Conservation (phyloP, 1,140 invertebrate genomes). For the Papilio dardanus region DNA sequence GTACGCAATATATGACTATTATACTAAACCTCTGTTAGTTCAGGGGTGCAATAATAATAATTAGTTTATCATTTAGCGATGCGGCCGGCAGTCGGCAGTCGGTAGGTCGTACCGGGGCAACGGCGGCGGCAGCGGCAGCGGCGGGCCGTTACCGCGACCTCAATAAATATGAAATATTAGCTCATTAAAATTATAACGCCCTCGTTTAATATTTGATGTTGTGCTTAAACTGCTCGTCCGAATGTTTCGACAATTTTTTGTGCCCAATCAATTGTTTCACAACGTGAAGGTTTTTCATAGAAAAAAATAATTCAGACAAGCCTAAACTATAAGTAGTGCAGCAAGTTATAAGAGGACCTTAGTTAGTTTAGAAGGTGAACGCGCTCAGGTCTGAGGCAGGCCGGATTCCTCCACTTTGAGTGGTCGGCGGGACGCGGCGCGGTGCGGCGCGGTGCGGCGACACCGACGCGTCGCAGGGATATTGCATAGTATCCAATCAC, state of each 20-base stretch:
- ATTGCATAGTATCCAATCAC: slow-evolving; percentile 5
- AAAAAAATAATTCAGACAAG: not conserved
- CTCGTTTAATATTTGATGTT: slow-evolving; percentile 1
- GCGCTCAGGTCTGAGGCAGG: no score
- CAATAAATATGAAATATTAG: slow-evolving; percentile 19
- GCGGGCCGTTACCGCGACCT: not conserved
- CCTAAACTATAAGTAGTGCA: no score
- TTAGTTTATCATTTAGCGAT: not conserved
- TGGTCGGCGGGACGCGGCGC: not conserved
- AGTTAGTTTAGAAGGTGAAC: no score
- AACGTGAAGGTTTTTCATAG: not conserved
- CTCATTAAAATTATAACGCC: not conserved
- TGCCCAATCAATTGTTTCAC: not conserved
- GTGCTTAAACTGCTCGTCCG: not conserved
- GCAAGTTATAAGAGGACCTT: no score
- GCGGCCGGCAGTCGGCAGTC: not conserved
- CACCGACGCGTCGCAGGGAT: not conserved
- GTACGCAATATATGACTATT: not conserved
- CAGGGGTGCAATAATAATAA: not conserved
- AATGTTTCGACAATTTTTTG: not conserved
- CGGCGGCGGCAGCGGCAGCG: not conserved
- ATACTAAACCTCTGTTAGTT: not conserved
- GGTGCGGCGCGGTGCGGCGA: not conserved
- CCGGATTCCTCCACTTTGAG: not conserved
- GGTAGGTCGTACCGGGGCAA: not conserved